These are phyloP conservation scores for Cyrtorhinus lividipennis DNA, from an alignment of 1,140 invertebrate genomes.

Conservation along the genomic window DNA sequence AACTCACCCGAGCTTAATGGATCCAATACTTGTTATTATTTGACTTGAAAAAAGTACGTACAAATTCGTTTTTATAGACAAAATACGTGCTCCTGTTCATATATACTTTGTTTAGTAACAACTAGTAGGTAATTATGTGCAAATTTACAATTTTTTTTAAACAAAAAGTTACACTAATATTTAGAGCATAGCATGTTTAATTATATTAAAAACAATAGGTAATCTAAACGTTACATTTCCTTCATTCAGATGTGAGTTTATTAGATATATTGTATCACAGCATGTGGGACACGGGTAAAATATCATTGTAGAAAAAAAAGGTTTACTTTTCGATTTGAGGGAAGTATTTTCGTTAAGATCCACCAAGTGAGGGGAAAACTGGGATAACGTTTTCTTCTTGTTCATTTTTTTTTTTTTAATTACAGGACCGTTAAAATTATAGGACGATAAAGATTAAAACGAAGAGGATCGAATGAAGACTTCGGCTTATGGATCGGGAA, in stretches of 20 bases:
- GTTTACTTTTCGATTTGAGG: background rate
- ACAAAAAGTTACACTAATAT: slow-evolving; percentile 17
- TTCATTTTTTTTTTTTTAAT: too few relatives aligned
- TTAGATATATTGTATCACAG: slow-evolving; percentile 1
- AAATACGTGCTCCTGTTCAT: slow-evolving; percentile 17
- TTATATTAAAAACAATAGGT: slow-evolving; percentile 13
- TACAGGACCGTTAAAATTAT: too few relatives aligned
- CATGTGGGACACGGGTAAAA: slow-evolving; percentile 2
- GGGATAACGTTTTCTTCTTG: too few relatives aligned
- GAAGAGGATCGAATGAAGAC: too few relatives aligned
- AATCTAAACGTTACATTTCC: slow-evolving; percentile 10
- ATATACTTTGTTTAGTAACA: slow-evolving; percentile 11
- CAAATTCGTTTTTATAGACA: slow-evolving; percentile 14
- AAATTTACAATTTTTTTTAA: slow-evolving; percentile 19
- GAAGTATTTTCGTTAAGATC: background rate
- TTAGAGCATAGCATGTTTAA: slow-evolving; percentile 18
- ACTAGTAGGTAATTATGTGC: slow-evolving; percentile 15
- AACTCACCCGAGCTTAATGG: too few relatives aligned
- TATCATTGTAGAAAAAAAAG: background rate
- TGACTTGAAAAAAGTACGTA: slow-evolving; percentile 10
- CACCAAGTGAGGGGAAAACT: too few relatives aligned
- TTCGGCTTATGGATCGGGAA: too few relatives aligned
- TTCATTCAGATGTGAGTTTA: slow-evolving; percentile 3
- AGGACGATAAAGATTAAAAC: too few relatives aligned
- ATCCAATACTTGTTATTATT: too few relatives aligned